phyloP scores from a whole-genome alignment of 2,888 invertebrate species.

The Abscondita cerata region DNA sequence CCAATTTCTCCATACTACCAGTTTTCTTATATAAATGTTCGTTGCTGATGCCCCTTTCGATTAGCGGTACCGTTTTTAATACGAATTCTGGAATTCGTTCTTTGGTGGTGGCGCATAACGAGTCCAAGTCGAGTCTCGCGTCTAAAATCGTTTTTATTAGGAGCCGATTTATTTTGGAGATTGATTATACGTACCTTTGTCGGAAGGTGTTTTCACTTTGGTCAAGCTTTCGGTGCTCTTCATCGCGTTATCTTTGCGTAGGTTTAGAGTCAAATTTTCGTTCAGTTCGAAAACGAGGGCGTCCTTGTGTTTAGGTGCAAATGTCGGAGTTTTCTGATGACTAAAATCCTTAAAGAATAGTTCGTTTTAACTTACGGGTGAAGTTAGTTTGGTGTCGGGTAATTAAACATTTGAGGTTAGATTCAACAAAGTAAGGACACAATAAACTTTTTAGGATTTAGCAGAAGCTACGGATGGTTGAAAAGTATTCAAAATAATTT shows the following conservation, averaged over 20 bases:
- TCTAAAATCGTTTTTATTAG: conserved; percentile 21
- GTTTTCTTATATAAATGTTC: conserved; percentile 85
- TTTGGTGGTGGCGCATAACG: conserved; percentile 16
- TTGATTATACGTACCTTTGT: conserved; percentile 23
- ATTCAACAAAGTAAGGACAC: background rate
- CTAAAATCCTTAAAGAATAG: conserved; percentile 32
- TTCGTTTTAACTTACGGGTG: conserved; percentile 15
- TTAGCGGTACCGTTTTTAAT: conserved; percentile 75
- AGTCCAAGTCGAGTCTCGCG: conserved; percentile 23
- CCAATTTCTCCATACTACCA: conserved; percentile 72
- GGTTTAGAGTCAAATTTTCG: conserved; percentile 24
- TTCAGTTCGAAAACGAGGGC: conserved; percentile 23
- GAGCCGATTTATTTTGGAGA: no score
- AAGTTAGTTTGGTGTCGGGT: no score
- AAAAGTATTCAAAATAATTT: no score
- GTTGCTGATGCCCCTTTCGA: conserved; percentile 70
- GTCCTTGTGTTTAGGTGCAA: conserved; percentile 23
- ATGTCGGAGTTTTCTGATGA: conserved; percentile 12
- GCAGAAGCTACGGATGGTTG: no score
- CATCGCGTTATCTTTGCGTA: conserved; percentile 31
- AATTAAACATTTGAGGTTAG: background rate
- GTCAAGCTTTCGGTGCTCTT: conserved; percentile 32
- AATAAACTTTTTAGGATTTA: no score
- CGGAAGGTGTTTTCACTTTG: conserved; percentile 12
- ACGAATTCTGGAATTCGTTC: conserved; percentile 78